phyloP scores from a whole-genome alignment of 2,797 vertebrate species.

The Alfaro cultratus region DNA sequence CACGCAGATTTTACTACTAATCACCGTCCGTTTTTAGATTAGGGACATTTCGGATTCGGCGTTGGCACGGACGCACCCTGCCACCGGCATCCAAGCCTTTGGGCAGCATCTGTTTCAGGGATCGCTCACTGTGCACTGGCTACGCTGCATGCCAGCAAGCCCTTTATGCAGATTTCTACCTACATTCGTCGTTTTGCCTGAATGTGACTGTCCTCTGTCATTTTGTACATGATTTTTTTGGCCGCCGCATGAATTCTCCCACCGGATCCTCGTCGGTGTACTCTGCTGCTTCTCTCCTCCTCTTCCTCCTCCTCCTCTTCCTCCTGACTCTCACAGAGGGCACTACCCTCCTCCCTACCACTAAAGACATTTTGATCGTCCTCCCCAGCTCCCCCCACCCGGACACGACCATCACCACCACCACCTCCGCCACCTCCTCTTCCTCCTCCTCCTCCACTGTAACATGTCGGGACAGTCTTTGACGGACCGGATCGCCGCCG shows the following conservation, averaged over 20 bases:
- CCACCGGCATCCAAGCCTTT: background rate
- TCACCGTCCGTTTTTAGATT: constrained; percentile 26
- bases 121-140: constrained; percentile 14
- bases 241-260: constrained; percentile 74
- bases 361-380: constrained; percentile 79
- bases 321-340: constrained; percentile 70
- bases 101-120: constrained; percentile 56
- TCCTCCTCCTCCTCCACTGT: constrained; percentile 19
- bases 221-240: constrained; percentile 22
- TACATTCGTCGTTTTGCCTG: constrained; percentile 17
- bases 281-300: constrained; percentile 56
- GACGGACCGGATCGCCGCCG: constrained; percentile 92
- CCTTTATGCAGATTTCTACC: constrained; percentile 13
- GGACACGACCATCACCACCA: constrained; percentile 40
- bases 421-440: constrained; percentile 21
- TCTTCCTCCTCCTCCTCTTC: constrained; percentile 38
- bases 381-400: constrained; percentile 63
- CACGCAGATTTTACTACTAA: constrained; percentile 40
- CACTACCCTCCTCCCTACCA: constrained; percentile 67
- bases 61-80: constrained; percentile 18
- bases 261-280: constrained; percentile 72
- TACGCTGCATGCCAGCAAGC: background rate
- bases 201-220: constrained; percentile 54
- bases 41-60: constrained; percentile 21
- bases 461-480: constrained; percentile 90